phyloP scores from a whole-genome alignment of 2,888 invertebrate genomes.

The Coleophora deauratella region DNA sequence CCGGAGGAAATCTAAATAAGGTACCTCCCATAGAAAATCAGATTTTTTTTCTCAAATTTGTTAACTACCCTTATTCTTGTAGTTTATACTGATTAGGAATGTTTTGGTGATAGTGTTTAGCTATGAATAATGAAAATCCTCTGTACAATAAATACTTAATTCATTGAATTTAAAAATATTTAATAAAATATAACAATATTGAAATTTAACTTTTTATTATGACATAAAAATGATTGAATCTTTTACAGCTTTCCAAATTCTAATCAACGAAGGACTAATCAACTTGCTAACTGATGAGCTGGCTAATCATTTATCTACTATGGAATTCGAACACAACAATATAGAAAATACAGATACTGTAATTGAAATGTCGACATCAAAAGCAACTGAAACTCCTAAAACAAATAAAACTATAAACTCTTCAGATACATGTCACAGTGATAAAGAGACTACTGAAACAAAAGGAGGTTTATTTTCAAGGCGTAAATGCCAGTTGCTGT shows the following conservation, averaged over 20 bases:
- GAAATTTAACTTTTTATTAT: too few species aligned
- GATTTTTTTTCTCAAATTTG: too few species aligned
- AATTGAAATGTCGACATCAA: slow-evolving; percentile 19
- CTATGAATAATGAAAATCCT: too few species aligned
- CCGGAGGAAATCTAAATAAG: too few species aligned
- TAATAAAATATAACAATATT: too few species aligned
- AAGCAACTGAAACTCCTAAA: slow-evolving; percentile 17
- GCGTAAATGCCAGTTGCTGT: slow-evolving; percentile 34
- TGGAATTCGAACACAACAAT: slow-evolving; percentile 55
- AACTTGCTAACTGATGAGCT: slow-evolving; percentile 55
- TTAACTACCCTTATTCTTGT: too few species aligned
- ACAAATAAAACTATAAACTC: slow-evolving; percentile 2
- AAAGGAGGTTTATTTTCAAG: slow-evolving; percentile 36
- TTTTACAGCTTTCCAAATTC: slow-evolving; percentile 59
- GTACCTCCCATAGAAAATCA: too few species aligned
- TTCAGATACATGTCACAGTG: not conserved
- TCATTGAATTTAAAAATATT: too few species aligned
- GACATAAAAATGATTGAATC: too few species aligned
- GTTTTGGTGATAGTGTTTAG: too few species aligned
- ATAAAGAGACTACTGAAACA: slow-evolving; percentile 17
- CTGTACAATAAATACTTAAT: too few species aligned
- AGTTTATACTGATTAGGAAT: too few species aligned
- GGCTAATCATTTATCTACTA: slow-evolving; percentile 45
- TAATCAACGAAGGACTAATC: slow-evolving; percentile 61
- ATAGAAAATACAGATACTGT: slow-evolving; percentile 24